Percentiles rank a stretch among this genome's conserved stretches.
Evolutionary conservation across 92 coral and sea anemone species (phyloP).

Genomic region (Pocillopora meandrina): DNA sequence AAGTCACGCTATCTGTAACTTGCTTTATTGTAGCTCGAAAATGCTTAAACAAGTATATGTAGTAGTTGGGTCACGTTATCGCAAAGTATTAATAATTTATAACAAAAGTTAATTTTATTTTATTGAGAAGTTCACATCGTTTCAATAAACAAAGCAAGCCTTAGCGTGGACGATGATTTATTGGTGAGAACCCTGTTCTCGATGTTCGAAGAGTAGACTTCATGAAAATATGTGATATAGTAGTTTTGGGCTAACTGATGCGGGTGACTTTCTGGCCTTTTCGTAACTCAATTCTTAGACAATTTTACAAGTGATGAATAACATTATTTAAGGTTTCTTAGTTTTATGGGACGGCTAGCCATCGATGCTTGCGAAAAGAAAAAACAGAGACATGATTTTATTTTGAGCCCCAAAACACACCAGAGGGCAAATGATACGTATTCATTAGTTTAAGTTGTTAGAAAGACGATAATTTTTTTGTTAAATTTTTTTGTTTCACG

Average conservation of each 20-base stretch:
- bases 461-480: constrained; percentile 2
- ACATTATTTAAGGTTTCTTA: neutral
- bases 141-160: constrained; percentile 1
- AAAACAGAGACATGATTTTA: neutral
- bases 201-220: neutral
- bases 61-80: constrained; percentile 1
- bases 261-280: constrained; percentile 10
- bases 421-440: neutral
- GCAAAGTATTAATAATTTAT: constrained; percentile 21
- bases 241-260: constrained; percentile 7
- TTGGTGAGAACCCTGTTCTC: neutral
- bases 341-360: neutral
- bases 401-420: neutral
- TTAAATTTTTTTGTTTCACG: neutral
- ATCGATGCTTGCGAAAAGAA: neutral
- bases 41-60: neutral
- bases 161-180: neutral
- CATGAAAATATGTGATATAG: neutral
- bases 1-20: neutral
- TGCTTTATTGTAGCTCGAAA: constrained; percentile 8
- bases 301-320: neutral
- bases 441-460: constrained; percentile 17
- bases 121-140: neutral
- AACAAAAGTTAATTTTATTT: constrained; percentile 20
- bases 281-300: neutral